Base-by-base conservation (phyloP, 2,888 invertebrate species). In the Caenorhabditis wallacei region DNA sequence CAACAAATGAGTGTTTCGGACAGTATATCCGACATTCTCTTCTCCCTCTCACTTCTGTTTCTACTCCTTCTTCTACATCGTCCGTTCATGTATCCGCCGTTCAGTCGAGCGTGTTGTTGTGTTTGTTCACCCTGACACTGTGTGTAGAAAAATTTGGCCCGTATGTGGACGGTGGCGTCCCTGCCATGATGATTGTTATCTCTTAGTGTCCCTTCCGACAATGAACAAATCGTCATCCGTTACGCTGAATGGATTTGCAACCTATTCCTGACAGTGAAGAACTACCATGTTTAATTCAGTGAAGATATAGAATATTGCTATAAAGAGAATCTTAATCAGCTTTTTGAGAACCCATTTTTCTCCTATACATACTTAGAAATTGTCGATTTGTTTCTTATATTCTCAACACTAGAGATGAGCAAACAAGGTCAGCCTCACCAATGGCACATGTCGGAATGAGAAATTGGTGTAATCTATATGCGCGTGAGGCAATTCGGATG, bases 381-480 rank as follows among this genome's bases (percentile, higher is more conserved):
- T 30, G 30, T 8, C 2, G 11, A 43, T 11, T 48, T 43, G 3
- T 10, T 24, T 18, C 43, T 40, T 43, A 43, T 43, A 40, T 57
- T 57, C 30, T 59, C 70, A 51, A 53, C 48, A 48, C 37, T 20
- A 18, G 8, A 18, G 20, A 37, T 10, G 56, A 51, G 68, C 75
- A 68, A 75, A 75, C 59, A 75, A 48, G 57, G n/a, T 51, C 63
- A 24, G 18, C 37, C 16, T 71, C 61, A 26, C 40, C 61, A 35
- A 37, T 64, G 74, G 46, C 74, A 64, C 57, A 56, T 64, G 43
- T 74, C 64, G 48, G 74, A 64, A 68, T 75, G 75, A 66, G 74
- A 75, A 75, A 75, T 75, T 64, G 74, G 57, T 75, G 75, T 75
- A 75, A 75, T 75, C 66, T 75, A 75, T 68, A 75, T 75, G 75